Evolutionary conservation across 1,140 invertebrate genomes (phyloP).

Genomic region (Cydia splendana): DNA sequence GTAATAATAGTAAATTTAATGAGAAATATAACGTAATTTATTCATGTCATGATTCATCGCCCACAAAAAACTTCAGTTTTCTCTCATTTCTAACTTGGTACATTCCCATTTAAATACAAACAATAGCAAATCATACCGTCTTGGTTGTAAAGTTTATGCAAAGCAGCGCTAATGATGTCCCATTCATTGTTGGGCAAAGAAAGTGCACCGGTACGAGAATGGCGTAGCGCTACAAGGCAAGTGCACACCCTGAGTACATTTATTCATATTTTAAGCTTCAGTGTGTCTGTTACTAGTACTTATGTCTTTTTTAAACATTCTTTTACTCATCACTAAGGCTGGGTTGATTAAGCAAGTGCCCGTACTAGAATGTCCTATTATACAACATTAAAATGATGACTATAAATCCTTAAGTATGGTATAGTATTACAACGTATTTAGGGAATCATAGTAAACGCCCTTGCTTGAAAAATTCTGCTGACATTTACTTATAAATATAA

Average conservation of each 20-base stretch:
- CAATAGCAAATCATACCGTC: conserved; percentile 24
- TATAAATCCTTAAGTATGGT: too few relatives aligned
- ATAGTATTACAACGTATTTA: too few relatives aligned
- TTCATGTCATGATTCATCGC: background rate
- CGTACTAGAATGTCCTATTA: too few relatives aligned
- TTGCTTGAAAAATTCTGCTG: too few relatives aligned
- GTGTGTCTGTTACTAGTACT: background rate
- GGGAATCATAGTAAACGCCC: too few relatives aligned
- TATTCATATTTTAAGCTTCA: background rate
- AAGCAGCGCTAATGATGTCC: conserved; percentile 29
- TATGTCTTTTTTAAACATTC: background rate
- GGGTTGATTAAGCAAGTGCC: too few relatives aligned
- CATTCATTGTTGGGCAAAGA: conserved; percentile 21
- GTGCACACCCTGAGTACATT: background rate
- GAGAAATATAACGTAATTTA: too few relatives aligned
- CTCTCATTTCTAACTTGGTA: background rate
- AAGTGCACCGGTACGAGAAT: background rate
- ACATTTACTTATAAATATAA: too few relatives aligned
- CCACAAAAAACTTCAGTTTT: background rate
- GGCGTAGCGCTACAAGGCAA: background rate
- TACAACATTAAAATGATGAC: too few relatives aligned
- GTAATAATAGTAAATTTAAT: too few relatives aligned
- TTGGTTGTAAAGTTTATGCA: conserved; percentile 22
- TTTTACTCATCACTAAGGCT: too few relatives aligned
- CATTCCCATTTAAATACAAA: conserved; percentile 17